Conservation (phyloP, 2,113 vertebrate genomes). For the Daboia siamensis region DNA sequence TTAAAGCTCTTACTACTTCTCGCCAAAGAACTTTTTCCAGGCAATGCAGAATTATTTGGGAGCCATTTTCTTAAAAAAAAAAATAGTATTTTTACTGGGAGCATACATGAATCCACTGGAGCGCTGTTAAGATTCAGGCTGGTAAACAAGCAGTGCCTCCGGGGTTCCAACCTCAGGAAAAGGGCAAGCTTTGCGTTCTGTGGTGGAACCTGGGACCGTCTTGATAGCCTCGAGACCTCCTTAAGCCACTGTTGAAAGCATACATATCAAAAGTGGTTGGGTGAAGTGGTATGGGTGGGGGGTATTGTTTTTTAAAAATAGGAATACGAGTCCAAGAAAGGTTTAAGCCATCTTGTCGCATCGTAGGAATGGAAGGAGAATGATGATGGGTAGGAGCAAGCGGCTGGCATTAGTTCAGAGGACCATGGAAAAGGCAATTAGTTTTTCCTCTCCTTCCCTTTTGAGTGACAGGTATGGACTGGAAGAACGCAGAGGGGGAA, state of each 20-base stretch:
- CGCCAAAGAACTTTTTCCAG: not conserved
- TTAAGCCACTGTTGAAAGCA: not conserved
- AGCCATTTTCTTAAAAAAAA: fast-evolving
- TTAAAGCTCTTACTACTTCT: not conserved
- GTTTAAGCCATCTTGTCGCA: not conserved
- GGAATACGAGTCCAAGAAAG: not conserved
- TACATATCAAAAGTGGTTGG: not conserved
- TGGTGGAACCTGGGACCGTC: not conserved
- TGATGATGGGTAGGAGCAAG: not conserved
- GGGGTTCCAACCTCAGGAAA: not conserved
- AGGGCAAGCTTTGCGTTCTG: not conserved
- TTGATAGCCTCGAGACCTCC: not conserved
- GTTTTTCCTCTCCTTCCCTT: not conserved
- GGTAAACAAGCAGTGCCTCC: not conserved
- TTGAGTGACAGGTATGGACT: not conserved
- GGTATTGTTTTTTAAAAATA: not conserved
- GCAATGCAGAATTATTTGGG: not conserved
- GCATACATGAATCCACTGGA: not conserved
- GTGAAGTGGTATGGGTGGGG: not conserved
- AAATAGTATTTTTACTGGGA: not conserved
- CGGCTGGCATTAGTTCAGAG: not conserved
- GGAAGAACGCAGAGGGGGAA: not conserved
- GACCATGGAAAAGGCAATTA: not conserved
- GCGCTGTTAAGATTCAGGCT: not conserved
- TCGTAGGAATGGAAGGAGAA: not conserved